These are phyloP conservation scores for Abramis brama DNA, from an alignment of 2,113 vertebrate species.

Conservation along the genomic window DNA sequence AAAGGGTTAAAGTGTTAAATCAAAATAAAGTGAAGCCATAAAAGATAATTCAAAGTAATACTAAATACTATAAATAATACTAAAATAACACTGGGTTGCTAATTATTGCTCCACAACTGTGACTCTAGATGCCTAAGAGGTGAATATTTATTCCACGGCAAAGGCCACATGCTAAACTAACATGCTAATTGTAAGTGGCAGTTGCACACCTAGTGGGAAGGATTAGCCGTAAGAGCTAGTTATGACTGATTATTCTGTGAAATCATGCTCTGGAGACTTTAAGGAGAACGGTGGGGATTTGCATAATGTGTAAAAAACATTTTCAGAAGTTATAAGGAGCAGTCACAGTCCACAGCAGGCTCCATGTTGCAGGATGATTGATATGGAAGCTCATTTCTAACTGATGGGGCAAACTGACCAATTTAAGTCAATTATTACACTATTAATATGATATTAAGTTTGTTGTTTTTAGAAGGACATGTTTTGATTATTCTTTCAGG, in stretches of 20 bases:
- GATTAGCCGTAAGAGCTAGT: slow-evolving; percentile 26
- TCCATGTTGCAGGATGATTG: not conserved
- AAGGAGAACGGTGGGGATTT: not conserved
- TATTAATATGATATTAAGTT: not conserved
- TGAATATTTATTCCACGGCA: not conserved
- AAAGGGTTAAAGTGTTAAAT: too few species aligned
- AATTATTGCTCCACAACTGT: not conserved
- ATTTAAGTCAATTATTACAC: not conserved
- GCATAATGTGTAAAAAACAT: not conserved
- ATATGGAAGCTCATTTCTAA: not conserved
- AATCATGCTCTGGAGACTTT: slow-evolving; percentile 31
- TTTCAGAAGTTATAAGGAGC: not conserved
- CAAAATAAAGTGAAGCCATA: too few species aligned
- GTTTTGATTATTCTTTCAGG: not conserved
- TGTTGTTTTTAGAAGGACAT: not conserved
- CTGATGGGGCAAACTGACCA: too few species aligned
- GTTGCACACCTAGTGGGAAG: slow-evolving; percentile 7
- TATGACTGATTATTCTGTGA: slow-evolving; percentile 32
- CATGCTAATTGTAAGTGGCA: slow-evolving; percentile 27
- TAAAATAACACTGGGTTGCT: not conserved
- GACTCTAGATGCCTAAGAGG: not conserved
- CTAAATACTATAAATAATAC: not conserved
- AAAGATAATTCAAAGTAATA: too few species aligned
- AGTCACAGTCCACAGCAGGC: not conserved
- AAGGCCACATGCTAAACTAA: not conserved